Conservation (phyloP, 2,888 invertebrate genomes). For the Hydroisotoma schaefferi region DNA sequence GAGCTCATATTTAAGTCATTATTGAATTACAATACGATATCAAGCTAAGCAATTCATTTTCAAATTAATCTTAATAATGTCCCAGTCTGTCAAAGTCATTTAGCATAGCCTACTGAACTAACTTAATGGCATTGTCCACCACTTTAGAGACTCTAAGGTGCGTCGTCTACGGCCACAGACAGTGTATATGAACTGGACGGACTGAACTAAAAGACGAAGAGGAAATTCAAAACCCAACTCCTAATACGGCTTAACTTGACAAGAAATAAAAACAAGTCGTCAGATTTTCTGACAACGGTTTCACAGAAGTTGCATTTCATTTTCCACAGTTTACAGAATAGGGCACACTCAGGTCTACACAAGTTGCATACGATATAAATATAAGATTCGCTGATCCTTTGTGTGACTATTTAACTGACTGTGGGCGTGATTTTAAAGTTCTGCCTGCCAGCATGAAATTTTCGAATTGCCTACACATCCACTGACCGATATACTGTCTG, state of each 20-base stretch:
- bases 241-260: conserved; percentile 40
- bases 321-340: no score
- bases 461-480: no score
- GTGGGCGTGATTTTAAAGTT: no score
- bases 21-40: conserved; percentile 7
- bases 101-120: conserved; percentile 10
- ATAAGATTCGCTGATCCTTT: no score
- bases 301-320: conserved; percentile 1
- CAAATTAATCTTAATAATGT: conserved; percentile 19
- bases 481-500: no score
- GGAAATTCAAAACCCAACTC: conserved; percentile 38
- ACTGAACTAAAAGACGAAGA: background rate
- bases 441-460: no score
- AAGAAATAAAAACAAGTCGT: conserved; percentile 8
- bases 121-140: background rate
- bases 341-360: no score
- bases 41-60: background rate
- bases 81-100: conserved; percentile 11
- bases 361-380: no score
- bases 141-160: background rate
- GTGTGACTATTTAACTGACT: no score
- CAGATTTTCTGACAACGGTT: conserved; percentile 1
- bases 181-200: background rate
- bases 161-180: background rate
- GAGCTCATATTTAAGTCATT: conserved; percentile 1